Evolutionary conservation across 2,888 invertebrate species (phyloP), one percentile per base, ranked within the genome.

Genomic region (Melanophora roralis): DNA sequence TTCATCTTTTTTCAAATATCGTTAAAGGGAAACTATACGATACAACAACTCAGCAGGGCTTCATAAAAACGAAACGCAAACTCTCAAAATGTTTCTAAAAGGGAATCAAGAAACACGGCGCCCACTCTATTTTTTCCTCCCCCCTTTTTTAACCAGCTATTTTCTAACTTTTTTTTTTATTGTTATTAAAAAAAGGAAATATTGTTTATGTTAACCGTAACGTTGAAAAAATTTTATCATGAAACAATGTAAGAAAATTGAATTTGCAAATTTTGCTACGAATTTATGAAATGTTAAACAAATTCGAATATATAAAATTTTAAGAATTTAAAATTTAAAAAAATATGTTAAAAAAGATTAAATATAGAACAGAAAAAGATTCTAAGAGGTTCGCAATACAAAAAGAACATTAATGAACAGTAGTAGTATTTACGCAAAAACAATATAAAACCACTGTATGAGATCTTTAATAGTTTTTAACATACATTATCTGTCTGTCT

Each of bases 71-170:
- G 21, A 65, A 69, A 64, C 64, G 62, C 72, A 68, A 74, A 59
- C 71, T 78, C 73, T 74, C 64, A 62, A 77, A 62, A 75, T 78
- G 86, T 87, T 85, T 87, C 88, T 87, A 84, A 86, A 86, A 88
- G 88, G 88, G 88, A 88, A 86, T 88, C 82, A 86, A 84, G 88
- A 88, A 88, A 88, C 86, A 85, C 87, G 88, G 86, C 76, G 72
- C 80, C 80, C 76, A 73, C 67, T 80, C 72, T 77, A 67, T 72
- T 80, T 80, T 67, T 72, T 68, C 72, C 72, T 75, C 73, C 53
- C 45, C 55, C 83, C 69, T 73, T 62, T 72, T 74, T 77, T 74
- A 60, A 34, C 16, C 53, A 67, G 69, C 62, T 65, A 55, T 64
- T 55, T 64, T 62, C 60, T 65, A 59, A 49, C 21, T 40, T 67